These are phyloP conservation scores for Enteromius afrohamiltoni DNA, from an alignment of 2,797 vertebrate species.

Conservation along the genomic window DNA sequence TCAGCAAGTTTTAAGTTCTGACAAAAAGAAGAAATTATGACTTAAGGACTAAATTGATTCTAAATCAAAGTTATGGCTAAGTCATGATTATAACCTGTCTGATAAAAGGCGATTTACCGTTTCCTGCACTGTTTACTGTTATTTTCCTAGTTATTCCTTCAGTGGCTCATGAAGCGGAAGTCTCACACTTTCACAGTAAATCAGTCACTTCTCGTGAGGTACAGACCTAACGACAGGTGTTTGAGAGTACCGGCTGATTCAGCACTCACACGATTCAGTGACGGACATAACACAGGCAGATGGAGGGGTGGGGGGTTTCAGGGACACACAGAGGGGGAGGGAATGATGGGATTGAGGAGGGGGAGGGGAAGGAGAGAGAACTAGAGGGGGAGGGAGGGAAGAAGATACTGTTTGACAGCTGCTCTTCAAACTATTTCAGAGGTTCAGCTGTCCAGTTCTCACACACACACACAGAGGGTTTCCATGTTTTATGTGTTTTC, in stretches of 20 bases:
- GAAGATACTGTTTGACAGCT: slow-evolving; percentile 51
- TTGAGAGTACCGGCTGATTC: slow-evolving; percentile 6
- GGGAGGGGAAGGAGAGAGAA: slow-evolving; percentile 40
- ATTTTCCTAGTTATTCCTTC: neutral
- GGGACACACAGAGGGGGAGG: slow-evolving; percentile 25
- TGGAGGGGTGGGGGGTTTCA: slow-evolving; percentile 15
- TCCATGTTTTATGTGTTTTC: neutral
- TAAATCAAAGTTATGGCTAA: too few relatives aligned
- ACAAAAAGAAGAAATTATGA: too few relatives aligned
- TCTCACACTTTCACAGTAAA: neutral
- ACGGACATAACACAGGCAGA: slow-evolving; percentile 36
- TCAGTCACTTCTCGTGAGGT: neutral
- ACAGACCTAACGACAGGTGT: slow-evolving; percentile 1
- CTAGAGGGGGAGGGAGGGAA: slow-evolving; percentile 36
- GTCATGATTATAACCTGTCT: too few relatives aligned
- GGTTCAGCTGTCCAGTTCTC: slow-evolving; percentile 53
- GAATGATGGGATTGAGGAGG: slow-evolving; percentile 1
- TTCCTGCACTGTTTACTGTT: neutral
- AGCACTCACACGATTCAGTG: slow-evolving; percentile 26
- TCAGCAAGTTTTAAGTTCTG: too few relatives aligned
- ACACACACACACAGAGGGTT: slow-evolving; percentile 23
- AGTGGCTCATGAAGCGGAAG: neutral
- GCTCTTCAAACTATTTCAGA: slow-evolving; percentile 55
- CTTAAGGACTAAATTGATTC: too few relatives aligned
- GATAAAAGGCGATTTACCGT: too few relatives aligned